Base-by-base conservation (phyloP, 2,113 vertebrate genomes). In the Chaetorhynchus papuensis region DNA sequence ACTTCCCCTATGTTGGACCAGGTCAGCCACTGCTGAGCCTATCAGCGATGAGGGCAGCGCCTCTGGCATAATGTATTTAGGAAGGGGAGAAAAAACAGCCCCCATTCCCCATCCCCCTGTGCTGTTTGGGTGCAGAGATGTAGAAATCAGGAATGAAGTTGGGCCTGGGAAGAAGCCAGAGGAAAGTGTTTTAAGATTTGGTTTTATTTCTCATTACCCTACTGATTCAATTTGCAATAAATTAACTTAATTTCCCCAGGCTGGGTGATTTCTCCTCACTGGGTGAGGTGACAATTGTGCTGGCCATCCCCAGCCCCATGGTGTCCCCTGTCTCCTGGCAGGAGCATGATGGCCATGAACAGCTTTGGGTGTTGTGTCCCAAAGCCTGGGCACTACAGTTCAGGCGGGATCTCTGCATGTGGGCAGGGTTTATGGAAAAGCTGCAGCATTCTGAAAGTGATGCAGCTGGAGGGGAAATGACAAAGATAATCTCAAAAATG, bases 1-100 rank as follows among this genome's bases (percentile, higher is more conserved):
- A 26, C 31, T 31, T 86, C 26, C 13, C 16, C 31, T 17, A 4
- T 26, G 61, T 22, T 76, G 44, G 71, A 68, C 44, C 50, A 42
- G 20, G 35, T 66, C 52, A 76, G 26, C 21, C n/a, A 50, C 50
- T 31, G 52, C 44, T 0, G 0, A 66, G 42, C 26, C 35, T 50
- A 7, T 85, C 71, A 66, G 20, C 0, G 0, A 15, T 42, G 71
- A 50, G 35, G 35, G 31, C 60, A 49, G 24, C 0, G 0, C 27
- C 21, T 61, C 21, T 53, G 42, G 47, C n/a, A n/a, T 59, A 21
- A 35, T 16, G 9, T 59, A 26, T 86, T 76, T 68, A 77, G 53
- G 37, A 59, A 76, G 27, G 17, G 22, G 44, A 86, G 37, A 59
- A 68, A 50, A 76, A 86, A 31, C 31, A 76, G 37, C 27, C 22